Conservation (phyloP, 1,140 invertebrate species). For the Bombus vancouverensis region DNA sequence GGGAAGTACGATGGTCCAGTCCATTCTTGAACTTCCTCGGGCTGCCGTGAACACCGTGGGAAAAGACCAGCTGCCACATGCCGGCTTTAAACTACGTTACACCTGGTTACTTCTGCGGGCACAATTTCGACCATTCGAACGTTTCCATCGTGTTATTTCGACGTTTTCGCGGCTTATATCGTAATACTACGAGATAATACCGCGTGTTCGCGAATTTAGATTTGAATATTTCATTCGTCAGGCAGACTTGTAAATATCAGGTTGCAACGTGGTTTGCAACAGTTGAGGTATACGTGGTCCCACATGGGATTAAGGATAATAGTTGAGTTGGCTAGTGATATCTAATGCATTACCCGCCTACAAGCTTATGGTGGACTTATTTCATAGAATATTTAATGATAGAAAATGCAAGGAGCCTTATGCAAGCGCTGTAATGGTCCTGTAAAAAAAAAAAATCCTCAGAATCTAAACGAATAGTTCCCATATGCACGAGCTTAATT, state of each 20-base stretch:
- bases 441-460: too few relatives aligned
- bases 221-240: neutral
- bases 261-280: neutral
- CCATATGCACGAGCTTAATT: too few relatives aligned
- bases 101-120: neutral
- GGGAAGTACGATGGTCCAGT: slow-evolving; percentile 27
- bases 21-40: slow-evolving; percentile 42
- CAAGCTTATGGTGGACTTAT: neutral
- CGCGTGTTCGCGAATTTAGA: neutral
- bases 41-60: slow-evolving; percentile 30
- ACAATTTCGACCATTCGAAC: neutral
- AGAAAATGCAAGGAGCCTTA: neutral
- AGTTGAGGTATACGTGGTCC: neutral
- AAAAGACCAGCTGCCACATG: slow-evolving; percentile 26
- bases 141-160: neutral
- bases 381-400: neutral
- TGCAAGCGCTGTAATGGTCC: too few relatives aligned
- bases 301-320: neutral
- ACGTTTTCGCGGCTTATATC: neutral
- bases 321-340: neutral
- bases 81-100: slow-evolving; percentile 11
- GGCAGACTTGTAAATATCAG: neutral
- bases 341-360: neutral
- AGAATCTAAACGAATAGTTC: too few relatives aligned
- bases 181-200: neutral